These are phyloP conservation scores for Etheostoma cragini DNA, from an alignment of 2,113 vertebrate genomes.

Conservation along the genomic window DNA sequence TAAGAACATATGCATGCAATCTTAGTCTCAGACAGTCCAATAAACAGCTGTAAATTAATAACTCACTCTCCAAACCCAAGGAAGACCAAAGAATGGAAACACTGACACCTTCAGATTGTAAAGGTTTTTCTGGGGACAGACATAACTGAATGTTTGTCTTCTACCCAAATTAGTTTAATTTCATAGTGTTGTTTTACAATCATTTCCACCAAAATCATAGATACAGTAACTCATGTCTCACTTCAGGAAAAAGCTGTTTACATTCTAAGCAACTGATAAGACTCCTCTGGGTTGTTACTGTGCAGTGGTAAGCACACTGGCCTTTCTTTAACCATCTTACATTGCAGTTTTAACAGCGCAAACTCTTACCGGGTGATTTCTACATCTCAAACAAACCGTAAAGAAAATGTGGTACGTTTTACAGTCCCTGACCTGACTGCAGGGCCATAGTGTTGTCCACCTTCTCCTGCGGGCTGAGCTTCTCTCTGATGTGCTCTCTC, in stretches of 20 bases:
- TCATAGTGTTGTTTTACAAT: conserved; percentile 18
- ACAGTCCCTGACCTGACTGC: conserved; percentile 84
- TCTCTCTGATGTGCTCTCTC: conserved; percentile 81
- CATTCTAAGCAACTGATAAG: conserved; percentile 52
- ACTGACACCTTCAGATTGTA: background rate
- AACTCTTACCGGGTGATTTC: background rate
- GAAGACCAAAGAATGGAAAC: conserved; percentile 1
- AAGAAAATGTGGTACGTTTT: background rate
- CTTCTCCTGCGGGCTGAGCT: conserved; percentile 85
- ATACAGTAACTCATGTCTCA: conserved; percentile 25
- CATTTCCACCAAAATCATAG: conserved; percentile 31
- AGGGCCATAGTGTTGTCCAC: conserved; percentile 86
- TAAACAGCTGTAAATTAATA: conserved; percentile 10
- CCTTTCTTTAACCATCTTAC: background rate
- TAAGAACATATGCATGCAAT: conserved; percentile 1
- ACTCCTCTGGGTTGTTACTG: conserved; percentile 12
- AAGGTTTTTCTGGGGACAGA: background rate
- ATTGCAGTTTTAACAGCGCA: background rate
- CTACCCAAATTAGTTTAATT: background rate
- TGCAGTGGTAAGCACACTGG: background rate
- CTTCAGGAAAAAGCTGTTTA: conserved; percentile 65
- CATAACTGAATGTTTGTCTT: background rate
- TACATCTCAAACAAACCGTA: background rate
- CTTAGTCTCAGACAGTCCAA: background rate
- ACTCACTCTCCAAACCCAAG: background rate